These are phyloP conservation scores for Parasteatoda lunata DNA, from an alignment of 2,888 invertebrate genomes.

Conservation along the genomic window DNA sequence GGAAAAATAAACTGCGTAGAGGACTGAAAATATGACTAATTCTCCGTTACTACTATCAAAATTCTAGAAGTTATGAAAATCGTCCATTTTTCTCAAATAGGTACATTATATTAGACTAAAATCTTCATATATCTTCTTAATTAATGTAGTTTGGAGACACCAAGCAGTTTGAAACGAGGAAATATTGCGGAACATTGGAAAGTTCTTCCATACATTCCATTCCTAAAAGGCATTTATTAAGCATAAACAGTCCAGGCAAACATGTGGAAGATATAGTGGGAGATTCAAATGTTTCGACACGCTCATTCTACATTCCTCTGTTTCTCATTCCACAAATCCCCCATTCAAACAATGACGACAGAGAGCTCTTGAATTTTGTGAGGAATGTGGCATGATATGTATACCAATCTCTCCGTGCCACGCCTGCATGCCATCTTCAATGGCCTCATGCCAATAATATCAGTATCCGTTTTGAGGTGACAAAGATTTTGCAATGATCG, in stretches of 20 bases:
- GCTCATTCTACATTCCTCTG: slow-evolving; percentile 37
- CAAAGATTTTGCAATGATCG: too few species aligned
- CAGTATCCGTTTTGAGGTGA: too few species aligned
- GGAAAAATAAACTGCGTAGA: too few species aligned
- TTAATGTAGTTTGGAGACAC: too few species aligned
- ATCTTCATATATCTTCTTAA: too few species aligned
- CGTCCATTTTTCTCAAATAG: too few species aligned
- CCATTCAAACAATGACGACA: slow-evolving; percentile 18
- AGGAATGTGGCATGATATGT: slow-evolving; percentile 30
- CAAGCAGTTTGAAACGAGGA: too few species aligned
- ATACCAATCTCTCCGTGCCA: background rate
- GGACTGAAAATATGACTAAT: too few species aligned
- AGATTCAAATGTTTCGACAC: slow-evolving; percentile 40
- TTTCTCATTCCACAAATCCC: background rate
- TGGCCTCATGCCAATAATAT: background rate
- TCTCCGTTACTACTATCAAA: too few species aligned
- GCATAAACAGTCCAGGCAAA: background rate
- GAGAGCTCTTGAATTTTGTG: slow-evolving; percentile 1
- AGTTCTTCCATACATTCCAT: background rate
- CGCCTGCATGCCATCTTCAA: background rate
- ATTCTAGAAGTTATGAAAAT: too few species aligned
- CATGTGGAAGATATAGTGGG: slow-evolving; percentile 6
- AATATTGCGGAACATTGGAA: background rate
- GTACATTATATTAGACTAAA: too few species aligned
- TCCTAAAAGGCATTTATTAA: background rate